These are phyloP conservation scores for Lutjanus erythropterus DNA, from an alignment of 2,113 vertebrate species.

Conservation along the genomic window DNA sequence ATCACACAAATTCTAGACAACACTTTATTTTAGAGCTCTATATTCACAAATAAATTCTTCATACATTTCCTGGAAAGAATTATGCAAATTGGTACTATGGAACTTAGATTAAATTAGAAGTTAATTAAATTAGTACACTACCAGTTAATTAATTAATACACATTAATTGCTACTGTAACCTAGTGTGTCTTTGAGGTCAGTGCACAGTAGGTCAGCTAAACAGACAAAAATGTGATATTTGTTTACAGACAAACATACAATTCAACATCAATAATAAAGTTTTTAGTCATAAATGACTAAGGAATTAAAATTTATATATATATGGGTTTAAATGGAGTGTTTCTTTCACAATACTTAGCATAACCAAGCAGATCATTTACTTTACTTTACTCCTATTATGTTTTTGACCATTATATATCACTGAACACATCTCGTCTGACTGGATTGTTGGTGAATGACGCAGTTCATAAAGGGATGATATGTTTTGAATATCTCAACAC, in stretches of 20 bases:
- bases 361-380: neutral
- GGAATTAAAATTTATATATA: neutral
- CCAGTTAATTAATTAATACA: neutral
- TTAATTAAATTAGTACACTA: no score
- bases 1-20: neutral
- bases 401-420: no score
- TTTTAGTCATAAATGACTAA: neutral
- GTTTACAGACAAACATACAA: neutral
- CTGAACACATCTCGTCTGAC: no score
- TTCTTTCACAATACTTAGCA: no score
- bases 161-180: neutral
- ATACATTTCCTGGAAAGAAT: neutral
- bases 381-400: neutral
- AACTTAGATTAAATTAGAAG: no score
- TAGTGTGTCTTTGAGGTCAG: neutral
- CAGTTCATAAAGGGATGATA: no score
- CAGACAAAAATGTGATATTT: neutral
- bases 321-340: neutral
- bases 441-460: no score
- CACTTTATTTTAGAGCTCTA: neutral
- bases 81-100: neutral
- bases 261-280: neutral
- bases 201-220: neutral
- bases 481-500: no score
- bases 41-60: neutral